These are phyloP conservation scores for Gnathonemus echidnorhynchus DNA, from an alignment of 2,113 vertebrate species.

Conservation along the genomic window DNA sequence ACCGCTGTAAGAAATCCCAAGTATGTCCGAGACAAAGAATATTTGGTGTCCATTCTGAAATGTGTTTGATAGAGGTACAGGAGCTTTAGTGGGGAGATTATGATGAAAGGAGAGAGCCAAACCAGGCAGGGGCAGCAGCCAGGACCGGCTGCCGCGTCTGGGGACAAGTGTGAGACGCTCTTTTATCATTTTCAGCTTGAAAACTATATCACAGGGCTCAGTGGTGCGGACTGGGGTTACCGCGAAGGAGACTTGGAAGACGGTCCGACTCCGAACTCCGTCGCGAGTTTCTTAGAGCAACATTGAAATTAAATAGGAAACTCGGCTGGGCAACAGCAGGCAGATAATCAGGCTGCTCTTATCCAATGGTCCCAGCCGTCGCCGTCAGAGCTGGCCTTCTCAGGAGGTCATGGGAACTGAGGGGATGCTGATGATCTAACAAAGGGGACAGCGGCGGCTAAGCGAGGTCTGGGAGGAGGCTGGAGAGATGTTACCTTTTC, in stretches of 20 bases:
- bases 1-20: constrained; percentile 32
- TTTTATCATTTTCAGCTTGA: neutral
- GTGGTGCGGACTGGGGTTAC: too few species aligned
- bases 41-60: constrained; percentile 4
- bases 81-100: neutral
- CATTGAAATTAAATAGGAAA: constrained; percentile 4
- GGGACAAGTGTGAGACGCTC: neutral
- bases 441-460: constrained; percentile 23
- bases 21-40: constrained; percentile 25
- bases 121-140: neutral
- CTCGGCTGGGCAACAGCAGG: constrained; percentile 9
- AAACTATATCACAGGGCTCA: neutral
- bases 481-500: constrained; percentile 39
- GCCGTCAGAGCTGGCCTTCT: constrained; percentile 39
- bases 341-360: constrained; percentile 29
- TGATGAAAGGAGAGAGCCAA: neutral
- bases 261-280: neutral
- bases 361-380: constrained; percentile 36
- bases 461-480: constrained; percentile 36
- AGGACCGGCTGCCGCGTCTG: neutral
- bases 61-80: neutral
- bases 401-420: constrained; percentile 39
- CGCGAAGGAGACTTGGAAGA: neutral
- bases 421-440: constrained; percentile 42
- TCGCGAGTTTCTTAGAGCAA: neutral